Conservation (phyloP, 2,888 invertebrate genomes). For the Drepanosiphum platanoidis region DNA sequence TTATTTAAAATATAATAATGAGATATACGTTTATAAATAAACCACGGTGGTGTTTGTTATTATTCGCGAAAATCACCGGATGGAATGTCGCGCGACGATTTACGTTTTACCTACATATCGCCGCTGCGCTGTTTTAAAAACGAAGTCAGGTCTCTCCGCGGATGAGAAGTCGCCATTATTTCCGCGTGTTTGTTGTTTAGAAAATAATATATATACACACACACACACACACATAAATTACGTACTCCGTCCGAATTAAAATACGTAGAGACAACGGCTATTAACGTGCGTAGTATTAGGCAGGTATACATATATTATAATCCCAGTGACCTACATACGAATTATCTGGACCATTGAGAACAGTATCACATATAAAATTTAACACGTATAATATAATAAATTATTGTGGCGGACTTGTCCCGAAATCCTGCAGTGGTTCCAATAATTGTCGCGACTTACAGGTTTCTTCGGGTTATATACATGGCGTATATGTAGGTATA, state of each 20-base stretch:
- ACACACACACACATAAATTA: not conserved
- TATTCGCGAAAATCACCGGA: not conserved
- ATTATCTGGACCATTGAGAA: conserved; percentile 51
- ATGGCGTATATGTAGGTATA: not conserved
- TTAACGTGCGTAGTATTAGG: not conserved
- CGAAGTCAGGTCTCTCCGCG: not conserved
- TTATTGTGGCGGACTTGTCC: not conserved
- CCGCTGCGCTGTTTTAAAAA: no score
- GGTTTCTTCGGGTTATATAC: not conserved
- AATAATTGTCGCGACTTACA: not conserved
- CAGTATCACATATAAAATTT: not conserved
- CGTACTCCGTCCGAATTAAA: no score
- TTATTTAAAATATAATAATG: not conserved
- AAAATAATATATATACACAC: not conserved
- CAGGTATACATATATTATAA: not conserved
- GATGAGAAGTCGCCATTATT: not conserved
- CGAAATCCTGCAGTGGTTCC: conserved; percentile 42
- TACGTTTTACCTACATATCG: not conserved
- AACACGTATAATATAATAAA: not conserved
- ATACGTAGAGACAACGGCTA: not conserved
- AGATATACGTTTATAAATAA: not conserved
- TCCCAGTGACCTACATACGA: conserved; percentile 44
- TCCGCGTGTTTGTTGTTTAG: not conserved
- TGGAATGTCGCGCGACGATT: not conserved
- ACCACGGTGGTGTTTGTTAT: no score